phyloP scores from a whole-genome alignment of 1,140 invertebrate species.

The Oncopodura yosiiana region DNA sequence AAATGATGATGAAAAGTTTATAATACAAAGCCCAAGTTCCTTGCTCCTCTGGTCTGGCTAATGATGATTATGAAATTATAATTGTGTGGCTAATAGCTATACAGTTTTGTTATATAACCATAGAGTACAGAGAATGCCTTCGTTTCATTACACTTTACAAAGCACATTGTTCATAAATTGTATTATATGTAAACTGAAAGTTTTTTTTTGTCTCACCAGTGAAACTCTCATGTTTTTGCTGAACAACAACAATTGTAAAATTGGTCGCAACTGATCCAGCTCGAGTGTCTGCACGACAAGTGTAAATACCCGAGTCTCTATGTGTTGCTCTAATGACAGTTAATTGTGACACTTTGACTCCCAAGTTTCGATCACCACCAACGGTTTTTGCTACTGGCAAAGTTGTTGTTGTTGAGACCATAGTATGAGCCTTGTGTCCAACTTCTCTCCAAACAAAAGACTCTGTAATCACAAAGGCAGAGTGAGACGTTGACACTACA shows the following conservation, averaged over 20 bases:
- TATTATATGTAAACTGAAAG: neutral
- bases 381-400: neutral
- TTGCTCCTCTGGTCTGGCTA: no score
- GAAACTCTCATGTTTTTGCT: slow-evolving; percentile 36
- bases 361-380: slow-evolving; percentile 27
- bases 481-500: no score
- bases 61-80: no score
- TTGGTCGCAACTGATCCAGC: slow-evolving; percentile 60
- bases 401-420: neutral
- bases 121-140: no score
- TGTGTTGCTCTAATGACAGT: slow-evolving; percentile 57
- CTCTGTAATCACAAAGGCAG: neutral
- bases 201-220: slow-evolving; percentile 6
- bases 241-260: slow-evolving; percentile 56
- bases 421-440: neutral
- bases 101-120: no score
- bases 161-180: neutral
- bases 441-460: neutral
- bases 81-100: no score
- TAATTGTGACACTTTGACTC: slow-evolving; percentile 44
- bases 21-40: no score
- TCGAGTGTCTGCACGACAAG: slow-evolving; percentile 63
- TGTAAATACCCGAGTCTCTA: slow-evolving; percentile 61
- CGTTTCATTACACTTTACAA: no score
- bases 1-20: no score